Evolutionary conservation across 1,140 invertebrate genomes (phyloP), one percentile per base, ranked within the genome.

Genomic region (Andrena cerasifolii): DNA sequence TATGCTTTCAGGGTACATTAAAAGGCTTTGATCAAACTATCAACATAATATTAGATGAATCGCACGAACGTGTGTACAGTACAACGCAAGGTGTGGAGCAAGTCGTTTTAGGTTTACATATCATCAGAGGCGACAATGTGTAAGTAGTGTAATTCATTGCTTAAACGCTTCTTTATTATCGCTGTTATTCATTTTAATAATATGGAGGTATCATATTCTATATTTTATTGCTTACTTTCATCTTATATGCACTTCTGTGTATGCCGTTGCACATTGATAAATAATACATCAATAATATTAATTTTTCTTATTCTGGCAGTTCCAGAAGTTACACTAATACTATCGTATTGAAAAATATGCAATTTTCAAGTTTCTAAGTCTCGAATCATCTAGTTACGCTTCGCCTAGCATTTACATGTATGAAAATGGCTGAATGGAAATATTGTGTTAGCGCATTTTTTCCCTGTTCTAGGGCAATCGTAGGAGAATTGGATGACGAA

Each of bases 21-120:
- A 98, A 97, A 92, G 97, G 97, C 56, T 99, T 99, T 93, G 99
- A 99, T 93, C 99, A 99, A 93, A 99, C 98, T 24, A 98, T 99
- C 73, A 99, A 99, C 89, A 94, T 99, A 78, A 99, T 99, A 87
- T 93, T 99, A 43, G 98, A 99, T 91, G 98, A 99, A 92, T 99
- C 98, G 71, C 98, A 99, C 92, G 99, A 99, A 92, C 94, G 99
- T 89, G 98, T 99, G 18, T 99, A 98, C 90, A 99, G 97, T 71
- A 95, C 96, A 18, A 96, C 95, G 14, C 95, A 96, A 86, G 99
- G 98, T 56, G 97, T 99, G 51, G 98, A 99, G 89, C 98, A 99
- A 94, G 98, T 99, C 67, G 96, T 98, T 75, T 94, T 99, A 28
- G 99, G 99, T 33, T 93, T 99, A 24, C 99, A 99, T 89, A 98